phyloP scores from a whole-genome alignment of 2,888 invertebrate genomes.

The Thereva unica region DNA sequence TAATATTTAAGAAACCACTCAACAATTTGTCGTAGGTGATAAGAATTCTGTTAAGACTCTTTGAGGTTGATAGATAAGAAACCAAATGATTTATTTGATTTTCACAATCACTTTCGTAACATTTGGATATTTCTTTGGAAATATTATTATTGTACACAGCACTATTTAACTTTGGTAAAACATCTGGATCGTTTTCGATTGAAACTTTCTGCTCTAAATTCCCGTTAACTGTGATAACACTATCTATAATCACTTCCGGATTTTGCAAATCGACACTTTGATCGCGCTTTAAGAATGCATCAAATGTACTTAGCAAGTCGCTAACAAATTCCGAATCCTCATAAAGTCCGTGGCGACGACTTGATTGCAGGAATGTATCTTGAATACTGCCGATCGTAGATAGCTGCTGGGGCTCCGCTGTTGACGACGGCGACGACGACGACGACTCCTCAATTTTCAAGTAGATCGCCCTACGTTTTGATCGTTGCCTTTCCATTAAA shows the following conservation, averaged over 20 bases:
- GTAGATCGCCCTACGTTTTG: slow-evolving; percentile 48
- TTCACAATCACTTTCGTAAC: slow-evolving; percentile 19
- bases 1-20: slow-evolving; percentile 41
- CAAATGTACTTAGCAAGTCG: slow-evolving; percentile 51
- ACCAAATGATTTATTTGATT: slow-evolving; percentile 43
- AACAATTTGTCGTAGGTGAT: slow-evolving; percentile 46
- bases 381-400: slow-evolving; percentile 12
- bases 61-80: slow-evolving; percentile 44
- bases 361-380: slow-evolving; percentile 14
- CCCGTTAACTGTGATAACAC: slow-evolving; percentile 7
- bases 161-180: slow-evolving; percentile 17
- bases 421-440: too few relatives aligned
- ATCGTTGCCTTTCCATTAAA: slow-evolving; percentile 47
- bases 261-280: background rate
- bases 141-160: slow-evolving; percentile 4
- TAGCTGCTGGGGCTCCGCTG: background rate
- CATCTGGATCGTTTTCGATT: slow-evolving; percentile 10
- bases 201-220: background rate
- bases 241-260: slow-evolving; percentile 27
- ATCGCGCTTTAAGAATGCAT: slow-evolving; percentile 44
- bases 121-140: background rate
- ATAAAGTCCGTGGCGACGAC: slow-evolving; percentile 50
- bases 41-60: slow-evolving; percentile 46
- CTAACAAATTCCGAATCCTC: slow-evolving; percentile 51
- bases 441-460: slow-evolving; percentile 45